Base-by-base conservation (phyloP, 2,113 vertebrate genomes). In the Echinops telfairi region DNA sequence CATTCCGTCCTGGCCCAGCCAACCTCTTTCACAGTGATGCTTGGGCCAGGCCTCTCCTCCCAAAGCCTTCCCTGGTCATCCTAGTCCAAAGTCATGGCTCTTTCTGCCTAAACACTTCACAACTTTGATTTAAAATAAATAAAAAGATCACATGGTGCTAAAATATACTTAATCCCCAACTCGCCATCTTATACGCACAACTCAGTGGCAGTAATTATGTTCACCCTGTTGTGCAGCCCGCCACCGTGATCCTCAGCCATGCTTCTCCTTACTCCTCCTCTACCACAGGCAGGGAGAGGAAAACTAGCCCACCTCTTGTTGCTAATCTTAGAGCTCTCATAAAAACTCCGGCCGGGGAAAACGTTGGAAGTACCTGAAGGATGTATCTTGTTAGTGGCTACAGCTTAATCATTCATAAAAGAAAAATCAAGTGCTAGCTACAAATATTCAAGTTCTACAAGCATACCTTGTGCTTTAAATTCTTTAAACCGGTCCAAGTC, bases 381-480 rank as follows among this genome's bases (percentile, higher is more conserved):
- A 40, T 40, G 40, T 40, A 40, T 40, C 40, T 40, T 40, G 40
- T 40, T 7, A 40, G 40, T 31, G 33, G 29, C 9, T 5, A 31
- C 29, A 77, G 10, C 23, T 2, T 20, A 43, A 8, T 9, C 2
- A 5, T 9, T 40, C 33, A 33, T 31, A 29, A 7, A 62, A 87
- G 29, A 6, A 58, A 40, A 36, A 12, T 17, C 15, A 29, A 76
- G 2, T 22, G 27, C 4, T 15, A 36, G 23, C 1, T 29, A 62
- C 19, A 33, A 20, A 43, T 31, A 16, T 10, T 10, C 2, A 27
- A 1, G 43, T 16, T 2, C 73, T 53, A 1, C 10, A 7, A 60
- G 68, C 95, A 96, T 87, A 98, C 98, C 98, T 95, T 98, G 95
- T 3, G 90, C 96, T 93, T 98, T 98, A 82, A 98, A 98, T 1